phyloP scores from a whole-genome alignment of 2,797 vertebrate genomes.

The Allobates femoralis region DNA sequence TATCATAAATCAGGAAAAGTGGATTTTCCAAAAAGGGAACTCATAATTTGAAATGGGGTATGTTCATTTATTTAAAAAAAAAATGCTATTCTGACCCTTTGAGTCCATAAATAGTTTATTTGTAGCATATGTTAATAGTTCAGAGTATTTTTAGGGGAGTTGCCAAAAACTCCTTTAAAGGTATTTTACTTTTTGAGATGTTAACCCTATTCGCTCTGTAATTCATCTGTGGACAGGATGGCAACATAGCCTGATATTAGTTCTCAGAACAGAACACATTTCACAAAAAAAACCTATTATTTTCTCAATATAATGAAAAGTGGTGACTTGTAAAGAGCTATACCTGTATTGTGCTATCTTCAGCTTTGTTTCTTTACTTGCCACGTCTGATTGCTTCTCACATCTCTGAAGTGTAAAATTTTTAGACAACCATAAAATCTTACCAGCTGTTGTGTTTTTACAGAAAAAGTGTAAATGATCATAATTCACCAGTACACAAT shows the following conservation, averaged over 20 bases:
- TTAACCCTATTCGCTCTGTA: background rate
- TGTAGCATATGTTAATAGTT: background rate
- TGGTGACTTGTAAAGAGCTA: background rate
- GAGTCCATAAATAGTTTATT: background rate
- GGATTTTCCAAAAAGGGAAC: background rate
- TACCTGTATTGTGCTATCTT: background rate
- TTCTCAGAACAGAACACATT: background rate
- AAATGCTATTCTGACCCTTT: background rate
- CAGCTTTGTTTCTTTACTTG: background rate
- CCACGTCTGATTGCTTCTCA: background rate
- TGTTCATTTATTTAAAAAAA: background rate
- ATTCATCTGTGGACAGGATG: no score
- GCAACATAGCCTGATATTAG: no score
- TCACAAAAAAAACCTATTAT: background rate
- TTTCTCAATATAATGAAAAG: background rate
- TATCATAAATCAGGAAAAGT: background rate
- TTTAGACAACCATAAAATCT: background rate
- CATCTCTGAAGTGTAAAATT: background rate
- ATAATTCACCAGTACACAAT: background rate
- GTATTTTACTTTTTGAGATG: background rate
- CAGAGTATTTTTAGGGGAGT: background rate
- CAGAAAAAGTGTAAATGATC: background rate
- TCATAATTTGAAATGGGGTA: no score
- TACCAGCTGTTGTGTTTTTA: background rate
- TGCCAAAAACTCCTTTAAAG: background rate